Conservation (phyloP, 2,113 vertebrate species). For the Odocoileus hemionus region DNA sequence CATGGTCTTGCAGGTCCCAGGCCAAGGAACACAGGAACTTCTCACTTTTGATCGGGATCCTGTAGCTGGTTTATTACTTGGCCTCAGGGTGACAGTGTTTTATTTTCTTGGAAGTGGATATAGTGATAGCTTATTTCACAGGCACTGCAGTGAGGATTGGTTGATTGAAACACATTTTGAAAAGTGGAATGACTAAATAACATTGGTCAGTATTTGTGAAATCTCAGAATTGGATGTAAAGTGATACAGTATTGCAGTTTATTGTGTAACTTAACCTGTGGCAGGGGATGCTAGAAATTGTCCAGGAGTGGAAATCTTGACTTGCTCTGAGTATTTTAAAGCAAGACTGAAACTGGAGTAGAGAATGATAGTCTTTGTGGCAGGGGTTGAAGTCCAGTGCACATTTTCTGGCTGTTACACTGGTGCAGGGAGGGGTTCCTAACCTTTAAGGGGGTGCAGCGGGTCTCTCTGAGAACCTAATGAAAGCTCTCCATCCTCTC, state of each 20-base stretch:
- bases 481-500: neutral
- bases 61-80: conserved; percentile 37
- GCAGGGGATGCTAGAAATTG: neutral
- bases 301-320: conserved; percentile 27
- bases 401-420: neutral
- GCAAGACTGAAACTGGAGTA: neutral
- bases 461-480: neutral
- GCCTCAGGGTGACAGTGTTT: conserved; percentile 31
- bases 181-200: conserved; percentile 35
- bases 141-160: neutral
- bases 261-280: conserved; percentile 17
- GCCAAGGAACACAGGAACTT: neutral
- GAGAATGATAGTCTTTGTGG: neutral
- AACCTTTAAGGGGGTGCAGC: neutral
- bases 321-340: conserved; percentile 26
- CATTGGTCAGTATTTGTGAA: conserved; percentile 37
- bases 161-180: conserved; percentile 41
- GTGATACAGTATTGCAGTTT: neutral
- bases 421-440: neutral
- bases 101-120: neutral
- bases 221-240: conserved; percentile 38
- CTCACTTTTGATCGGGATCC: conserved; percentile 17
- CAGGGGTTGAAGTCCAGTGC: neutral
- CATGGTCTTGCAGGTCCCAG: neutral
- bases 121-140: conserved; percentile 51